These are phyloP conservation scores for Sebastes dallii DNA, from an alignment of 2,797 vertebrate genomes.

Conservation along the genomic window DNA sequence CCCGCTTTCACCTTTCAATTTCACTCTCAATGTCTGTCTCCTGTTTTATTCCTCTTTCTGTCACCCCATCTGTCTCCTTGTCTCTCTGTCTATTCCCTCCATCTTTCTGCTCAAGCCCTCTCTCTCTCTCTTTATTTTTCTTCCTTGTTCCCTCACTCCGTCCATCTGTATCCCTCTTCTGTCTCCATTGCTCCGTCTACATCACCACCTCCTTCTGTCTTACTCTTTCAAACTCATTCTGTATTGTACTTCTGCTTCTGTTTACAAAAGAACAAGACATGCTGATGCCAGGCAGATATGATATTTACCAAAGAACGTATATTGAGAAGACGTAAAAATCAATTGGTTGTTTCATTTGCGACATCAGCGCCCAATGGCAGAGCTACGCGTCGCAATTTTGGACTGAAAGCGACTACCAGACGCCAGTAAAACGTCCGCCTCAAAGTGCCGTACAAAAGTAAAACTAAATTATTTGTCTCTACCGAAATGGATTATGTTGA, in stretches of 20 bases:
- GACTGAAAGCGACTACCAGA: too few relatives aligned
- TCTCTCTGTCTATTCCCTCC: not conserved
- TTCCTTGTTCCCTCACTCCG: not conserved
- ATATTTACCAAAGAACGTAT: not conserved
- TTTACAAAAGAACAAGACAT: not conserved
- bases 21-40: not conserved
- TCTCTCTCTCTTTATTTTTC: too few relatives aligned
- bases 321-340: too few relatives aligned
- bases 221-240: not conserved
- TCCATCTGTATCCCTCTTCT: not conserved
- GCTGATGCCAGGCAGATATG: not conserved
- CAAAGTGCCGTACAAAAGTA: too few relatives aligned
- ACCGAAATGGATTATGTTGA: too few relatives aligned
- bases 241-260: not conserved
- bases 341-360: too few relatives aligned
- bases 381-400: too few relatives aligned
- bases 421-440: too few relatives aligned
- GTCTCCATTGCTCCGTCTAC: not conserved
- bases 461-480: too few relatives aligned
- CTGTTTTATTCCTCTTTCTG: not conserved
- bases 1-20: constrained; percentile 36
- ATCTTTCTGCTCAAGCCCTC: not conserved
- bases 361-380: too few relatives aligned
- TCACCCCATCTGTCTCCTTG: not conserved
- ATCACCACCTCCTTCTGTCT: not conserved